Percentiles rank a stretch among this genome's conserved stretches.
Evolutionary conservation across 2,113 vertebrate species (phyloP).

Genomic region (Camelus bactrianus): DNA sequence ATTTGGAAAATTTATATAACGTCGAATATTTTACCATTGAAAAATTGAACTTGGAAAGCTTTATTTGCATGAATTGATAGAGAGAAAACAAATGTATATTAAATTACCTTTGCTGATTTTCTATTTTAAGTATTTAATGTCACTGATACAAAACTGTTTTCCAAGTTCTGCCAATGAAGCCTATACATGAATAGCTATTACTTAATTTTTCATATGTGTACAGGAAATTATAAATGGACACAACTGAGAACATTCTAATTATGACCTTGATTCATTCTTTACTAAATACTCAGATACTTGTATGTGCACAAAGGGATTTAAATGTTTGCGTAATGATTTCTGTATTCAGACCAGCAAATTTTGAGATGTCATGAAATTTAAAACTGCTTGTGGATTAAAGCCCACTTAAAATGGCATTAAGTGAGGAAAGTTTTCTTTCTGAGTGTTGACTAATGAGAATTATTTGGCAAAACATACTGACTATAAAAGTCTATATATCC

Average conservation of each 20-base stretch:
- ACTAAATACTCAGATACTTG: not conserved
- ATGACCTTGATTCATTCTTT: not conserved
- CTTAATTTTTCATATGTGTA: not conserved
- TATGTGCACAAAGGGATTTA: not conserved
- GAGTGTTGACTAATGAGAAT: not conserved
- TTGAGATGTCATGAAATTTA: not conserved
- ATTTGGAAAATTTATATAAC: not conserved
- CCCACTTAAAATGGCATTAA: not conserved
- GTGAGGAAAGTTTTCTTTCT: not conserved
- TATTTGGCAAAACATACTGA: not conserved
- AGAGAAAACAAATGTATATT: conserved; percentile 31
- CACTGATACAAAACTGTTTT: not conserved
- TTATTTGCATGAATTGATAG: not conserved
- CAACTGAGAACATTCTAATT: not conserved
- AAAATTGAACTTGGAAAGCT: not conserved
- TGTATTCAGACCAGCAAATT: not conserved
- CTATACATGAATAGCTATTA: not conserved
- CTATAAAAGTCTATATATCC: not conserved
- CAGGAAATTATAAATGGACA: not conserved
- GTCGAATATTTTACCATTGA: not conserved
- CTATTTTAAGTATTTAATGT: not conserved
- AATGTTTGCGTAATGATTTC: not conserved
- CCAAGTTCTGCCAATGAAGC: not conserved
- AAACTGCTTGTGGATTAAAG: not conserved
- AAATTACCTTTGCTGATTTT: conserved; percentile 28